Conservation (phyloP, 1,140 invertebrate species). For the Parapsyche elsis region DNA sequence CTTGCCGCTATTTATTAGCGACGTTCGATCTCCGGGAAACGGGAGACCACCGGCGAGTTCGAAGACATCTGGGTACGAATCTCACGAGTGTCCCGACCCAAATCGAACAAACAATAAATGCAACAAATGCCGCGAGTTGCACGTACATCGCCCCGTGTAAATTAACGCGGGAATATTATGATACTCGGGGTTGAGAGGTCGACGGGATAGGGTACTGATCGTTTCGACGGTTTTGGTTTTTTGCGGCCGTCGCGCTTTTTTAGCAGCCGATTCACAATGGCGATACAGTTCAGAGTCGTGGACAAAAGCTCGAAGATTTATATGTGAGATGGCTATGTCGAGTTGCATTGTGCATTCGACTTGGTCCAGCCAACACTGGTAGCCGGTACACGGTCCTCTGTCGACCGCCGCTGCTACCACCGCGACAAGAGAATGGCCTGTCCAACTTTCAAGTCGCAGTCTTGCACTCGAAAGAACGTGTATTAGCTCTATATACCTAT, state of each 20-base stretch:
- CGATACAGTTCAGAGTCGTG: not conserved
- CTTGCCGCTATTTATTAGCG: conserved; percentile 14
- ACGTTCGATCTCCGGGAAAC: not conserved
- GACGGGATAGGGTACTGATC: not conserved
- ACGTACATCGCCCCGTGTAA: too few relatives aligned
- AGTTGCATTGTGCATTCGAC: conserved; percentile 30
- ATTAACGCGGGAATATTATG: too few relatives aligned
- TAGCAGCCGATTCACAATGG: not conserved
- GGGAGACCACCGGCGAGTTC: conserved; percentile 5
- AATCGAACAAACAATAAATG: not conserved
- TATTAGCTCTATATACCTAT: too few relatives aligned
- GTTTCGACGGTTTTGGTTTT: too few relatives aligned
- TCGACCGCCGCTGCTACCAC: not conserved
- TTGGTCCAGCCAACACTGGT: conserved; percentile 35
- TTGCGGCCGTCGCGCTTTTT: not conserved
- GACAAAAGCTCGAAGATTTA: not conserved
- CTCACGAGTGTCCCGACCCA: not conserved
- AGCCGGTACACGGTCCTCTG: conserved; percentile 35
- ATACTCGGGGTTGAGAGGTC: too few relatives aligned
- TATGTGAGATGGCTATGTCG: not conserved
- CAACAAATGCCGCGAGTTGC: not conserved
- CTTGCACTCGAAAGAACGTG: too few relatives aligned
- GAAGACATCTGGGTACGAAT: not conserved
- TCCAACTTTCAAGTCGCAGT: not conserved
- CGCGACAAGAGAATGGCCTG: not conserved